Percentiles rank a stretch among this genome's conserved stretches.
Conservation (phyloP, 2,888 invertebrate genomes). For the Chironomus riparius region DNA sequence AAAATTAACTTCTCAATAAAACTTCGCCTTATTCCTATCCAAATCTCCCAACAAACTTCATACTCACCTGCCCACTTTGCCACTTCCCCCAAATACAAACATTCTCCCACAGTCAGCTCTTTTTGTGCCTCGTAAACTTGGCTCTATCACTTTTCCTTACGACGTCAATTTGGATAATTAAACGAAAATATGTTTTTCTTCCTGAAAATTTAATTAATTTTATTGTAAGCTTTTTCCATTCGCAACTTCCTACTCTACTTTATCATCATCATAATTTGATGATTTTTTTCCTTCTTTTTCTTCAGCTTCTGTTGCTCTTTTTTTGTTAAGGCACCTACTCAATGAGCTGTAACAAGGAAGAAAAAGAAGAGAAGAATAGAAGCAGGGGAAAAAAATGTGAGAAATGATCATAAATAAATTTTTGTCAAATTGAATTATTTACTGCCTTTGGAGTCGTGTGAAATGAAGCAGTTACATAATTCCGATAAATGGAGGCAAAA, state of each 20-base stretch:
- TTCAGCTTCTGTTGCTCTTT: not conserved
- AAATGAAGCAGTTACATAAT: not conserved
- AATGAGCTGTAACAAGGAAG: no score
- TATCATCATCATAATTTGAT: not conserved
- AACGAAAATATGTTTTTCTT: slow-evolving; percentile 14
- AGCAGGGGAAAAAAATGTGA: not conserved
- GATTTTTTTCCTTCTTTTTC: not conserved
- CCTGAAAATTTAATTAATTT: slow-evolving; percentile 20
- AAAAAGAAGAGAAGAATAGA: not conserved
- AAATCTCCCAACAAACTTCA: no score
- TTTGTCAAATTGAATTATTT: slow-evolving; percentile 14
- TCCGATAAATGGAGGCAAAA: not conserved
- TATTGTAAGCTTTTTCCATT: not conserved
- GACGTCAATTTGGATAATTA: slow-evolving; percentile 21
- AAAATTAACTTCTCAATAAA: no score
- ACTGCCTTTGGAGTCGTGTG: not conserved
- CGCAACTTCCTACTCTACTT: not conserved
- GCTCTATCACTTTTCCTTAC: not conserved
- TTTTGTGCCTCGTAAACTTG: not conserved
- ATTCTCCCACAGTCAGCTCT: no score
- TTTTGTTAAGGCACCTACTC: no score
- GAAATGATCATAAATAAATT: slow-evolving; percentile 8
- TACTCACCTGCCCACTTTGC: no score
- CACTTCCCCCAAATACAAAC: not conserved
- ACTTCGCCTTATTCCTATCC: no score